Evolutionary conservation across 2,113 vertebrate genomes (phyloP), one percentile per base, ranked within the genome.

Genomic region (Galbula dea): DNA sequence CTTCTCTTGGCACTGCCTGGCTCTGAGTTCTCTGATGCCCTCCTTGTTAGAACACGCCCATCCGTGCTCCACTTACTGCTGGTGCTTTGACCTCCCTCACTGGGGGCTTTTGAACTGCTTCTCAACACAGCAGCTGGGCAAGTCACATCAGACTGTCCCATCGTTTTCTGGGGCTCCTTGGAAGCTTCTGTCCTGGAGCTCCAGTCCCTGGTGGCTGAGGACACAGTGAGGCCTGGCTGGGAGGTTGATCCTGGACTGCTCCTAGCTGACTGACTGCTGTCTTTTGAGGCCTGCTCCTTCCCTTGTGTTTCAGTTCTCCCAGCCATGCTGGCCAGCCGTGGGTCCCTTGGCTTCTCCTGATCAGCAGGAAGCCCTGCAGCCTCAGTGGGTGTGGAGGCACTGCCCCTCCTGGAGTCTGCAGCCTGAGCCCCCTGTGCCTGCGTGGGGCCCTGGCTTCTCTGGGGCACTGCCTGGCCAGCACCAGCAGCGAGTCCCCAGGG

Each of bases 331-430:
- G 96, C 95, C 88, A 98, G 93, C 13, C 98, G 94, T 0, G 98
- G 98, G 89, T 98, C 98, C 49, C 95, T 96, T 0, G 83, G 97
- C 11, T 88, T 91, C 27, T 97, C 97, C 13, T 63, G 48, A 5
- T 34, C 9, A 7, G 55, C n/a, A 4, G 93, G 58, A 45, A 62
- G 82, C 1, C 63, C 87, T 3, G 90, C 6, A 21, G 92, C 18
- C 8, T 49, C 95, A 1, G 6, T 0, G 1, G 54, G 9, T 1
- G 19, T 6, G 2, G 78, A 19, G 7, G 19, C 23, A 8, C 51
- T 24, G 24, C 46, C 23, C 6, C 89, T 86, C 11, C 7, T 81
- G 29, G 57, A 22, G 62, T 93, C 87, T 10, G 72, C 37, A 30
- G 91, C 66, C 8, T 69, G 73, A 85, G 68, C 1, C 6, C 39